Percentiles rank a stretch among this genome's conserved stretches.
These are phyloP conservation scores for Tangara arthus DNA, from an alignment of 2,797 vertebrate species.

Conservation along the genomic window DNA sequence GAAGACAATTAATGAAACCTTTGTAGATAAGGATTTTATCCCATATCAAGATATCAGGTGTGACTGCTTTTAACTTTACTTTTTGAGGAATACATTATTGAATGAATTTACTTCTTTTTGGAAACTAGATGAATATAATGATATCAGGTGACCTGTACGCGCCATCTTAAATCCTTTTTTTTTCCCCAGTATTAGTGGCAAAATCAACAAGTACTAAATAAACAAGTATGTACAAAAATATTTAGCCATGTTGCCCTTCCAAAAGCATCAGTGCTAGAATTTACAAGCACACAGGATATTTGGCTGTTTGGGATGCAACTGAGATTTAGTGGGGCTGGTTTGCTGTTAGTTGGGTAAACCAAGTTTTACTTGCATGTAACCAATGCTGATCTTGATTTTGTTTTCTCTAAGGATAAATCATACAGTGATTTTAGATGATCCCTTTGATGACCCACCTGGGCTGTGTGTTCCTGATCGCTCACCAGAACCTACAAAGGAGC, in stretches of 20 bases:
- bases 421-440: constrained; percentile 94
- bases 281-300: not conserved
- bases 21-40: constrained; percentile 93
- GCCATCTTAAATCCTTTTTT: not conserved
- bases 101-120: not conserved
- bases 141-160: not conserved
- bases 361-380: not conserved
- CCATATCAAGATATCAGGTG: constrained; percentile 97
- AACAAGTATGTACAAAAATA: not conserved
- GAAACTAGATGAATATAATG: not conserved
- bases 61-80: not conserved
- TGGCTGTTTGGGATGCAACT: not conserved
- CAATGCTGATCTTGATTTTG: constrained; percentile 28
- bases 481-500: constrained; percentile 91
- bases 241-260: not conserved
- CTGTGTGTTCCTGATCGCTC: constrained; percentile 89
- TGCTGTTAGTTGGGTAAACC: not conserved
- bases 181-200: not conserved
- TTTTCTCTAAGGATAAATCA: constrained; percentile 88
- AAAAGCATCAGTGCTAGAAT: not conserved
- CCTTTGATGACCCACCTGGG: constrained; percentile 90
- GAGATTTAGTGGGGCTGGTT: not conserved
- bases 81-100: not conserved
- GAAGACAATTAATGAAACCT: constrained; percentile 91
- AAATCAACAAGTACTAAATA: not conserved